Conservation (phyloP, 1,140 invertebrate species). For the Metopolophium dirhodum region DNA sequence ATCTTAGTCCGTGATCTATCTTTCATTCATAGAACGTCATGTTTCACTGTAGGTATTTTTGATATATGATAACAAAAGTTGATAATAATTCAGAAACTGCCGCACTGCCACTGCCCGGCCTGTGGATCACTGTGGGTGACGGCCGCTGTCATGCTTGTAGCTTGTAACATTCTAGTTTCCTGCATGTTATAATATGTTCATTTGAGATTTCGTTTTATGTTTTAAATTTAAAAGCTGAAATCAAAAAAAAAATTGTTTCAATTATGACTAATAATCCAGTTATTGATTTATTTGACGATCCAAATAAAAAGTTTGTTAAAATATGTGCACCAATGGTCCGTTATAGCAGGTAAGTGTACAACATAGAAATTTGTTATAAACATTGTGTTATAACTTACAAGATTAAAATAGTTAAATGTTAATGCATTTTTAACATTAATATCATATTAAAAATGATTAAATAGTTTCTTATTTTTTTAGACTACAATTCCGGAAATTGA, state of each 20-base stretch:
- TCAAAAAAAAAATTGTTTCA: background rate
- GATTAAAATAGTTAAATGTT: background rate
- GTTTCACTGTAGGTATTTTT: no score
- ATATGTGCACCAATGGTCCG: constrained; percentile 95
- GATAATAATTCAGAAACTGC: background rate
- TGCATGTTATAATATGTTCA: background rate
- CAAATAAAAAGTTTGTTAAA: constrained; percentile 69
- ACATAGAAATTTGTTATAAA: constrained; percentile 55
- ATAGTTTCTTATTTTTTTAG: constrained; percentile 63
- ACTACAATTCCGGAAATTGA: constrained; percentile 82
- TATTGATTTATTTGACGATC: constrained; percentile 68
- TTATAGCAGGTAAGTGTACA: constrained; percentile 81
- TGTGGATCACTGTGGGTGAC: no score
- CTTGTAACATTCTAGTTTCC: background rate
- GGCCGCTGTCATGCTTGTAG: no score
- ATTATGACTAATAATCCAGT: constrained; percentile 35
- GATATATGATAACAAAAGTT: background rate
- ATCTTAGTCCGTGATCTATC: no score
- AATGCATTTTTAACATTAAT: background rate
- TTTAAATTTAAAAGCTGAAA: background rate
- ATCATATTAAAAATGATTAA: background rate
- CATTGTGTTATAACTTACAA: background rate
- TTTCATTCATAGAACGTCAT: no score
- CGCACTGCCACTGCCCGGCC: no score
- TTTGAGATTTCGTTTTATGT: background rate